A percentile compares a stretch with the other conserved stretches of the same genome.
These are phyloP conservation scores for Gouania willdenowi DNA, from an alignment of 2,797 vertebrate species.

Conservation along the genomic window DNA sequence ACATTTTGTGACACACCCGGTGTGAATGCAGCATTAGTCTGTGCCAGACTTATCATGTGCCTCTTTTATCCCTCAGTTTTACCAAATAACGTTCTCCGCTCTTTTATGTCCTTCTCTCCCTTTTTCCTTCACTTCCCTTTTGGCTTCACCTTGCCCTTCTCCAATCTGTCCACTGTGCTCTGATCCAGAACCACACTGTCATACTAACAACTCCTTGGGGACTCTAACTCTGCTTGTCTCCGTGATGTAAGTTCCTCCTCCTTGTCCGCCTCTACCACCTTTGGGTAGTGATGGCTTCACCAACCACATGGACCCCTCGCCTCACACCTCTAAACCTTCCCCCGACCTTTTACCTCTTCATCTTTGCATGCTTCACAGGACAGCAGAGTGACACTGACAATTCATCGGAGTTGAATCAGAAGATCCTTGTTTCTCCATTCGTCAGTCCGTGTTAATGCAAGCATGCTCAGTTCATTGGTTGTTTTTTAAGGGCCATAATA, in stretches of 20 bases:
- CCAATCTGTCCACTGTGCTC: slow-evolving; percentile 66
- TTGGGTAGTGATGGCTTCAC: slow-evolving; percentile 43
- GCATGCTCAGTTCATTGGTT: slow-evolving; percentile 50
- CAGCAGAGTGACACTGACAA: slow-evolving; percentile 52
- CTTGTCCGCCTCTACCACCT: slow-evolving; percentile 58
- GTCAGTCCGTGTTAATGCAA: slow-evolving; percentile 36
- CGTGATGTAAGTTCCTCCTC: slow-evolving; percentile 93
- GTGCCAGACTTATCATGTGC: slow-evolving; percentile 33
- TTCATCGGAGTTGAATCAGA: slow-evolving; percentile 45
- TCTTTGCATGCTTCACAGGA: slow-evolving; percentile 70
- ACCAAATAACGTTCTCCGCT: slow-evolving; percentile 55
- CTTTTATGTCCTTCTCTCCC: slow-evolving; percentile 38
- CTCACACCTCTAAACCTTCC: slow-evolving; percentile 31
- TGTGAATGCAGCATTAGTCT: slow-evolving; percentile 16
- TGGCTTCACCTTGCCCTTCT: slow-evolving; percentile 16
- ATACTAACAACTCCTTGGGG: slow-evolving; percentile 99
- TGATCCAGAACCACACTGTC: slow-evolving; percentile 98
- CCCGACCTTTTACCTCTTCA: slow-evolving; percentile 39
- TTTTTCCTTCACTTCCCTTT: slow-evolving; percentile 29
- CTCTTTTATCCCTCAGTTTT: slow-evolving; percentile 29
- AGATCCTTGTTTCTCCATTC: too few relatives aligned
- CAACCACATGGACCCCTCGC: slow-evolving; percentile 54
- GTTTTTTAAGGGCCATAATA: slow-evolving; percentile 51
- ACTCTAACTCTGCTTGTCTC: slow-evolving; percentile 95
- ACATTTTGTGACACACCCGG: too few relatives aligned